Percentiles rank a stretch among this genome's conserved stretches.
Conservation (phyloP, 2,888 invertebrate genomes). For the Gerris lacustris region DNA sequence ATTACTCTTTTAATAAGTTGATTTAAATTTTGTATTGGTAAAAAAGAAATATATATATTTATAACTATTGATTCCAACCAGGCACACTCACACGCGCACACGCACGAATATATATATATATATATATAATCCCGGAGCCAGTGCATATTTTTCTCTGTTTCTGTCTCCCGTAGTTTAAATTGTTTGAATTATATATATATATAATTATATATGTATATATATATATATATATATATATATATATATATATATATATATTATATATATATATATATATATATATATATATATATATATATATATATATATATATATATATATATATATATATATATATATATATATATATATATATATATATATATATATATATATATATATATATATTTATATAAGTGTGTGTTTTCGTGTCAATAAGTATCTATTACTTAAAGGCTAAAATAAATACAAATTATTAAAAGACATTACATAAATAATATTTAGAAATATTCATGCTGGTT, state of each 20-base stretch:
- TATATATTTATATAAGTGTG: background rate
- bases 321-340: constrained; percentile 1
- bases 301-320: constrained; percentile 1
- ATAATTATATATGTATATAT: background rate
- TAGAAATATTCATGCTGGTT: too few species aligned
- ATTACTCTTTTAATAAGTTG: too few species aligned
- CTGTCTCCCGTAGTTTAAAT: too few species aligned
- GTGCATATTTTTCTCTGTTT: too few species aligned
- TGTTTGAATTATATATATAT: background rate
- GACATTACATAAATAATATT: too few species aligned
- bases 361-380: constrained; percentile 1
- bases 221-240: constrained; percentile 1
- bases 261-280: constrained; percentile 1
- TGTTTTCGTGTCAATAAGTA: background rate
- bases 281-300: constrained; percentile 1
- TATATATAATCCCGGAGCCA: background rate
- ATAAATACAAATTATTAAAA: too few species aligned
- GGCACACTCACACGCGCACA: too few species aligned
- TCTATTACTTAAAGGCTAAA: too few species aligned
- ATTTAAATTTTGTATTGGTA: too few species aligned
- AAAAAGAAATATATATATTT: too few species aligned
- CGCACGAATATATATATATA: background rate
- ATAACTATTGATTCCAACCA: too few species aligned
- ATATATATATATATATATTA: constrained; percentile 1
- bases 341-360: constrained; percentile 1